Base-by-base conservation (phyloP, 2,797 vertebrate species). In the Siniperca obscura region DNA sequence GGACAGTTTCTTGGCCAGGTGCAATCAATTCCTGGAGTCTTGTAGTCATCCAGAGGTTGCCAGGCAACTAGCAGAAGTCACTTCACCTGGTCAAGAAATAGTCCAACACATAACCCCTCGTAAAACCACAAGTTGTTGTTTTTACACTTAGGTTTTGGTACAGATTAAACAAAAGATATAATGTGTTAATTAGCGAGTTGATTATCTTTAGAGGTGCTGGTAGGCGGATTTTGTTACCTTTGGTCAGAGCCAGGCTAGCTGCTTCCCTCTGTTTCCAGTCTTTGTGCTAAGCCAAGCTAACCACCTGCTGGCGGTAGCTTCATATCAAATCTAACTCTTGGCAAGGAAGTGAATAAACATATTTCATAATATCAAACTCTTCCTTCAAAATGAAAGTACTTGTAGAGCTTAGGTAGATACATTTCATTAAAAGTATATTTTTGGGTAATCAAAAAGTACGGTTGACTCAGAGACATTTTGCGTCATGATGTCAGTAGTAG, bases 61-160 rank as follows among this genome's bases (percentile, higher is more conserved):
- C 36, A 25, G 36, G 36, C 34, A 40, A 55, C 22, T 14, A 55
- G 36, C 52, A 21, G 36, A 27, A 56, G 3, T 56, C 10, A 56
- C 53, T 57, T 56, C 38, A 44, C 11, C 22, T 27, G 6, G 30
- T 16, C 22, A 52, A 73, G 30, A 53, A 6, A 7, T 13, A 19
- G 22, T 40, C n/a, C 0, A 8, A 7, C 19, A 10, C 0, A 50
- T 7, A 50, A 8, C 14, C 9, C 4, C 7, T 12, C 8, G 0
- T 38, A 30, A 21, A 64, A 30, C 11, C 22, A 38, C 22, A 25
- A 61, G 2, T 11, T 62, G 8, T 2, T 2, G 8, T 17, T 70
- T 14, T 42, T 25, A 25, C 5, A 16, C 53, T 25, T 55, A 1
- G 2, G 52, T 55, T 55, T 55, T 25, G 53, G n/a, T 55, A 55